Evolutionary conservation across 2,797 vertebrate species (phyloP).

Genomic region (Scomberomorus guttatus): DNA sequence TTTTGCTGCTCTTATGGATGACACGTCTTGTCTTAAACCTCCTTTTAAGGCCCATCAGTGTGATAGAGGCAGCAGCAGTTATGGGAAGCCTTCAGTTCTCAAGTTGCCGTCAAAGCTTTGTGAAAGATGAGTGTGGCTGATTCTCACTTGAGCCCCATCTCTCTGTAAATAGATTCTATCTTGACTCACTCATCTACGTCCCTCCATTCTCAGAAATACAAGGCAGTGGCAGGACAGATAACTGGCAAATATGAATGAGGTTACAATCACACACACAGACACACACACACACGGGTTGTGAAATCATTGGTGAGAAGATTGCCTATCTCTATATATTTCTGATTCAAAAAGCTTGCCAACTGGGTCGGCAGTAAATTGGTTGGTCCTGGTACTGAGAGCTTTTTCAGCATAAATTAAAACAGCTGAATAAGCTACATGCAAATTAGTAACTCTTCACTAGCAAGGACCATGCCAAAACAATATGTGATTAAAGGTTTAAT

Average conservation of each 20-base stretch:
- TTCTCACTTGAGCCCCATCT: slow-evolving; percentile 54
- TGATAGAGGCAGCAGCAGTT: slow-evolving; percentile 64
- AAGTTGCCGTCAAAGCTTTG: slow-evolving; percentile 61
- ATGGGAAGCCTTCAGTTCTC: slow-evolving; percentile 67
- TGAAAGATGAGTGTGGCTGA: slow-evolving; percentile 65
- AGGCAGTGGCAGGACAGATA: slow-evolving; percentile 26
- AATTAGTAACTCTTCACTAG: slow-evolving; percentile 26
- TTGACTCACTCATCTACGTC: slow-evolving; percentile 35
- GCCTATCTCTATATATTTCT: slow-evolving; percentile 12
- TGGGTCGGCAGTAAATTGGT: slow-evolving; percentile 44
- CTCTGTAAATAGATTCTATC: slow-evolving; percentile 63
- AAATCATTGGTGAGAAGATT: slow-evolving; percentile 9
- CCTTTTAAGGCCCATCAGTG: slow-evolving; percentile 72
- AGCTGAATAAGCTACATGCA: slow-evolving; percentile 45
- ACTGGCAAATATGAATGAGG: slow-evolving; percentile 31
- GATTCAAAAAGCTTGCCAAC: slow-evolving; percentile 22
- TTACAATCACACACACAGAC: slow-evolving; percentile 19
- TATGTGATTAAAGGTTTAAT: background rate
- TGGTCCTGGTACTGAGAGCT: slow-evolving; percentile 18
- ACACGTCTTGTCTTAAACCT: slow-evolving; percentile 69
- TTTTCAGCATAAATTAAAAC: slow-evolving; percentile 54
- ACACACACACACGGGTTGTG: background rate
- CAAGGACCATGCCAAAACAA: background rate
- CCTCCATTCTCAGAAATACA: slow-evolving; percentile 35
- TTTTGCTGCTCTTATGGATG: slow-evolving; percentile 73